Evolutionary conservation across 1,140 invertebrate genomes (phyloP).

Genomic region (Lordiphosa mommai): DNA sequence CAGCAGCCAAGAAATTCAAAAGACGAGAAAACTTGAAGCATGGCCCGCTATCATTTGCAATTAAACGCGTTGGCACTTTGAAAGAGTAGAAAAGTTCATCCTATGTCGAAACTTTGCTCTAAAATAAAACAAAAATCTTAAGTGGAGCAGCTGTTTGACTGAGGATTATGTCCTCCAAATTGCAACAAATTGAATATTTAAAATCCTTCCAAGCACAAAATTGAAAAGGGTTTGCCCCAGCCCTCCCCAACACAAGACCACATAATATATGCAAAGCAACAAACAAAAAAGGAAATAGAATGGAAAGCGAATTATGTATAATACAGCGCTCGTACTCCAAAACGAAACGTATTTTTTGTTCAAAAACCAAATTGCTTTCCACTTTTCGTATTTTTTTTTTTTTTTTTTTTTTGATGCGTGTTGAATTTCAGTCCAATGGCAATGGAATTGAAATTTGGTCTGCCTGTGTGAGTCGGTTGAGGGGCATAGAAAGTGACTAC

Average conservation of each 20-base stretch:
- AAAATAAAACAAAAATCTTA: conserved; percentile 34
- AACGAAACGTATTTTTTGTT: too few relatives aligned
- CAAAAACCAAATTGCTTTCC: conserved; percentile 53
- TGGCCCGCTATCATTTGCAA: conserved; percentile 62
- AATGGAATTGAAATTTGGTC: conserved; percentile 58
- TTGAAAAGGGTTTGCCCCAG: conserved; percentile 55
- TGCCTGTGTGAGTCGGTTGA: neutral
- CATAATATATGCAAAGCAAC: conserved; percentile 51
- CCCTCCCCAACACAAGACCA: too few relatives aligned
- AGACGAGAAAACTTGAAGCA: conserved; percentile 48
- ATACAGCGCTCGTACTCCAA: conserved; percentile 25
- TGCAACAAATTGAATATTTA: conserved; percentile 69
- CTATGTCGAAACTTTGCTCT: too few relatives aligned
- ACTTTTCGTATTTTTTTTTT: conserved; percentile 26
- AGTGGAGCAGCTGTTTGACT: conserved; percentile 39
- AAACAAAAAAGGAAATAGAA: conserved; percentile 9
- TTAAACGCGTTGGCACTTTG: conserved; percentile 69
- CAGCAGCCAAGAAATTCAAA: conserved; percentile 48
- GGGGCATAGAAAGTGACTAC: too few relatives aligned
- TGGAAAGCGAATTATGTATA: conserved; percentile 56
- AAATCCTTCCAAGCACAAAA: conserved; percentile 51
- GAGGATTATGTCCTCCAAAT: neutral
- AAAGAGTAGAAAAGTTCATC: conserved; percentile 5
- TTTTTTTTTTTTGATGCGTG: conserved; percentile 31
- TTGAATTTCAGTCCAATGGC: conserved; percentile 43